A percentile compares a stretch with the other conserved stretches of the same genome.
Evolutionary conservation across 2,113 vertebrate species (phyloP).

Genomic region (Budorcas taxicolor): DNA sequence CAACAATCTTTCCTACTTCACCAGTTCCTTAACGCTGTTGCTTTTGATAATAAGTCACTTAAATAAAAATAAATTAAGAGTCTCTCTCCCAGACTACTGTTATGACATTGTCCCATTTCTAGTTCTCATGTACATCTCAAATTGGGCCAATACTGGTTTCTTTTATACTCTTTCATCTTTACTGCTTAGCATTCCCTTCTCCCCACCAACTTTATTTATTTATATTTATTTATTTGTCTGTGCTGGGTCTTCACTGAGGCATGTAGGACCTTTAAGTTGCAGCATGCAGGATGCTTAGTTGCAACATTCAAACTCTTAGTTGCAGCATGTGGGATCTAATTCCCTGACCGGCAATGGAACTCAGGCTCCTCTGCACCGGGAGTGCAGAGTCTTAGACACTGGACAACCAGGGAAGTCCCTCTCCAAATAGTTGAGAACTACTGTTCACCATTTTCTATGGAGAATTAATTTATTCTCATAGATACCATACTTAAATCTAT

Average conservation of each 20-base stretch:
- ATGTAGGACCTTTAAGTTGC: neutral
- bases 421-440: neutral
- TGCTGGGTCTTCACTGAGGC: neutral
- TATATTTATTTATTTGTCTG: neutral
- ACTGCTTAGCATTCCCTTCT: neutral
- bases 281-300: neutral
- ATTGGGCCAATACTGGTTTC: neutral
- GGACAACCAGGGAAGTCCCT: neutral
- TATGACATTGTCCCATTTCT: neutral
- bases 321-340: neutral
- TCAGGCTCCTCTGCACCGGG: neutral
- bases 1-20: neutral
- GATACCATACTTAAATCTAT: neutral
- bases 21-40: neutral
- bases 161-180: neutral
- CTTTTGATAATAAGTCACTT: neutral
- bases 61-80: neutral
- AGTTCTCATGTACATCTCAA: neutral
- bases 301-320: neutral
- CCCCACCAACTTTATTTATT: neutral
- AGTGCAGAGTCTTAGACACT: neutral
- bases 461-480: conserved; percentile 12
- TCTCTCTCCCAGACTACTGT: neutral
- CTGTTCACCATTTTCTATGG: neutral
- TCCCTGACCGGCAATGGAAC: neutral